These are phyloP conservation scores for Microtus oregoni DNA, from an alignment of 2,113 vertebrate genomes.

Conservation along the genomic window DNA sequence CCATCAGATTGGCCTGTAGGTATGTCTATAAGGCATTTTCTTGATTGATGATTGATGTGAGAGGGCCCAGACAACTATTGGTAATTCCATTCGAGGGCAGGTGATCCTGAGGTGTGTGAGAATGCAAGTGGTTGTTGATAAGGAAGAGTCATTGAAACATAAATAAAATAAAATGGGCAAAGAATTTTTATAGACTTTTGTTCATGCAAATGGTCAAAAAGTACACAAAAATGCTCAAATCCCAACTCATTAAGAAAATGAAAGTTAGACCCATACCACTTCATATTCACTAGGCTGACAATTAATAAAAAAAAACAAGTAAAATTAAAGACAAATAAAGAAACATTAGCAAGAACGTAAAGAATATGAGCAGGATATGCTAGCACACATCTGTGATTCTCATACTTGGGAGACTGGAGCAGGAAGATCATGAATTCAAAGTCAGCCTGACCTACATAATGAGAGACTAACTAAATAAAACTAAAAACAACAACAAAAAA, in stretches of 20 bases:
- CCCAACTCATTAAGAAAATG: neutral
- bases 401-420: neutral
- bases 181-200: neutral
- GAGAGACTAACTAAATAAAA: neutral
- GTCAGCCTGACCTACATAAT: neutral
- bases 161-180: neutral
- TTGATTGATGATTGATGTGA: neutral
- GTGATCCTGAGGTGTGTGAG: neutral
- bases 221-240: neutral
- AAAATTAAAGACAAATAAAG: neutral
- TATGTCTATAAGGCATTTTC: neutral
- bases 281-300: neutral
- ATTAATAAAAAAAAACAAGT: neutral
- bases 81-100: neutral
- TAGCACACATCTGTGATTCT: neutral
- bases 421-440: neutral
- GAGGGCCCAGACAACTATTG: neutral
- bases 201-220: neutral
- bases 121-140: neutral
- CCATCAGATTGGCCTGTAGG: neutral
- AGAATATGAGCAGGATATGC: neutral
- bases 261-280: neutral
- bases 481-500: neutral
- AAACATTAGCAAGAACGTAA: neutral
- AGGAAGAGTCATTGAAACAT: neutral